Evolutionary conservation across 2,888 invertebrate species (phyloP), one percentile per base, ranked within the genome.

Genomic region (Steinernema carpocapsae): DNA sequence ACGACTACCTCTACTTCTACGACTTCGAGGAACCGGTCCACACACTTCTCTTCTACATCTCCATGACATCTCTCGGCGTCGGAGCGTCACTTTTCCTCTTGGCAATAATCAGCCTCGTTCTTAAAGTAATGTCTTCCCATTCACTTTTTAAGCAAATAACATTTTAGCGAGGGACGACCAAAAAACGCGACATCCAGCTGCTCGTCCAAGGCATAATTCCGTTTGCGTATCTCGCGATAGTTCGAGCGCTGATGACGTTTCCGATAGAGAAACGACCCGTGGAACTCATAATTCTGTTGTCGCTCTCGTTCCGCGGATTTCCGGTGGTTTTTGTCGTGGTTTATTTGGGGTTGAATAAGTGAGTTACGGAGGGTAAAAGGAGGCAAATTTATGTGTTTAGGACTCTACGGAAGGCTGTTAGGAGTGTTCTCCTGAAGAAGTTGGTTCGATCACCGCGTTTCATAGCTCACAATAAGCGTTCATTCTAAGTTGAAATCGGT

Each of bases 131-230:
- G 17, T 26, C 26, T 12, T 26, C 2, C 6, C 22, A 14, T 26
- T 6, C 17, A 6, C 26, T 26, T 17, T 26, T 12, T 7, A 22
- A 56, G 7, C 26, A 6, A 56, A 7, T 2, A 24, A 4, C 56
- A 4, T 22, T 56, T 10, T 6, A 56, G 56, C 22, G 56, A 26
- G 56, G 56, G 6, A 56, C 22, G 26, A 19, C 56, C 2, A 22
- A 56, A 19, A 14, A 4, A 26, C 14, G 14, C 3, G 56, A 56
- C 26, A 56, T 56, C 6, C 14, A 19, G 24, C 56, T 56, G 24
- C 56, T 56, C 26, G 26, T 56, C 26, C 56, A 56, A 56, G 56
- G 56, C 56, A 17, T 56, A 3, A 56, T 56, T 26, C 56, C 56
- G 24, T 56, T 56, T 26, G 56, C 17, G 6, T 56, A 56, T 17